phyloP scores from a whole-genome alignment of 2,113 vertebrate species.

The Hiodon tergisus region DNA sequence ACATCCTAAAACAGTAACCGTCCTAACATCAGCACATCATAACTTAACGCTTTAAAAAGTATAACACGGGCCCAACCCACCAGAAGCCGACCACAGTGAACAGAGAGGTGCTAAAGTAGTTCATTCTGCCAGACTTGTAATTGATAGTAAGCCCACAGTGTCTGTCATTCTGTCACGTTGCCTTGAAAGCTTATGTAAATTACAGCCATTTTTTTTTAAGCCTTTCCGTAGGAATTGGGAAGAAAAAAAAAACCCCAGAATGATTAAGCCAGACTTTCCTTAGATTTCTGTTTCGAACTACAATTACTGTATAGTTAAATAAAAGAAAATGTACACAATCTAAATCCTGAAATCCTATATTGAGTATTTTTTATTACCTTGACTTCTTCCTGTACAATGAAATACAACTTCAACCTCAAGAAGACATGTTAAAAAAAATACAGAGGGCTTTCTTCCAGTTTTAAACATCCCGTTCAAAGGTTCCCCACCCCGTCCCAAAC shows the following conservation, averaged over 20 bases:
- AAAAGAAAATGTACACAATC: slow-evolving; percentile 89
- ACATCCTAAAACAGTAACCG: slow-evolving; percentile 10
- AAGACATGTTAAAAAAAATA: slow-evolving; percentile 62
- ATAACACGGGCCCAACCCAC: too few relatives aligned
- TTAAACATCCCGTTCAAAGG: slow-evolving; percentile 44
- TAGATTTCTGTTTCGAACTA: slow-evolving; percentile 38
- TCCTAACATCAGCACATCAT: slow-evolving; percentile 10
- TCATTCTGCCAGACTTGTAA: slow-evolving; percentile 28
- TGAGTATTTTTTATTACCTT: slow-evolving; percentile 56
- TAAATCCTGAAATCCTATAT: slow-evolving; percentile 74
- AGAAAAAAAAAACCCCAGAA: slow-evolving; percentile 25
- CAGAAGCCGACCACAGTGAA: too few relatives aligned
- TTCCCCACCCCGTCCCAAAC: slow-evolving; percentile 62
- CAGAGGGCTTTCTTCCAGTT: slow-evolving; percentile 54
- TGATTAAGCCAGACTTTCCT: slow-evolving; percentile 29
- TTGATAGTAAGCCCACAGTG: background rate
- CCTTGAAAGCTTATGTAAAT: slow-evolving; percentile 7
- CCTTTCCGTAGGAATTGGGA: background rate
- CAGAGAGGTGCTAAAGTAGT: background rate
- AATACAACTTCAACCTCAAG: slow-evolving; percentile 61
- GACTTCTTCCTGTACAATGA: slow-evolving; percentile 70
- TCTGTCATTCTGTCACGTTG: background rate
- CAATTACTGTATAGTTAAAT: slow-evolving; percentile 71
- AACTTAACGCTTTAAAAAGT: slow-evolving; percentile 9
- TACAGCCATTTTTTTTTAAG: background rate